Percentiles rank a stretch among this genome's conserved stretches.
Conservation (phyloP, 1,140 invertebrate species). For the Neocloeon triangulifer region DNA sequence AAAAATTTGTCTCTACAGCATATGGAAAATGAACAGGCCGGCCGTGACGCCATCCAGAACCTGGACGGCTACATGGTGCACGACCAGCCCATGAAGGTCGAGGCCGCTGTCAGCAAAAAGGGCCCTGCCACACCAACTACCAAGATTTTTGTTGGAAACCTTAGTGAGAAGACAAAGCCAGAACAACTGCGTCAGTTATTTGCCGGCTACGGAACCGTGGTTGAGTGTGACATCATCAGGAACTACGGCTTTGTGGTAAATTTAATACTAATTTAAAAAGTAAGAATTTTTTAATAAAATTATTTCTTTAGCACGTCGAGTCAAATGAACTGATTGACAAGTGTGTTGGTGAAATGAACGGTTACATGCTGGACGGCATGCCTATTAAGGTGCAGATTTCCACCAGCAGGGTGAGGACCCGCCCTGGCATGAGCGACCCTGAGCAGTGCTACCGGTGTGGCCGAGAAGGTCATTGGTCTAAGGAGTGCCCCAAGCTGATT, state of each 20-base stretch:
- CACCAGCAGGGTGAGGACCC: constrained; percentile 70
- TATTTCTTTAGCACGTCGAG: constrained; percentile 35
- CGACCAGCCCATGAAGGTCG: constrained; percentile 74
- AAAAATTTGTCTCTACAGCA: constrained; percentile 28
- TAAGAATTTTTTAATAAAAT: not conserved
- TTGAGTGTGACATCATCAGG: constrained; percentile 74
- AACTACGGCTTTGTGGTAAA: constrained; percentile 70
- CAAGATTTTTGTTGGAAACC: constrained; percentile 76
- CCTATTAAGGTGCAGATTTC: constrained; percentile 78
- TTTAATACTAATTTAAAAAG: constrained; percentile 5
- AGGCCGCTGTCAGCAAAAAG: constrained; percentile 67
- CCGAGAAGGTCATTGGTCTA: constrained; percentile 82
- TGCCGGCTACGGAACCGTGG: constrained; percentile 68
- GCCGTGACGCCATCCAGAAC: constrained; percentile 75
- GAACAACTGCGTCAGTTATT: constrained; percentile 68
- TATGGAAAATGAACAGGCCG: constrained; percentile 80
- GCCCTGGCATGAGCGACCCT: constrained; percentile 85
- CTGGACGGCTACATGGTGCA: constrained; percentile 71
- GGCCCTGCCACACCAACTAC: constrained; percentile 63
- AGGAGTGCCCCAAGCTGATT: constrained; percentile 50
- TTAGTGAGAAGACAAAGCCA: constrained; percentile 70
- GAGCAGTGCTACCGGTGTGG: constrained; percentile 84
- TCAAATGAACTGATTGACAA: constrained; percentile 60
- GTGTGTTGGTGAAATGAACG: constrained; percentile 66
- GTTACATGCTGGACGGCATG: constrained; percentile 53